phyloP scores from a whole-genome alignment of 2,888 invertebrate species.

The Capitulum mitella region DNA sequence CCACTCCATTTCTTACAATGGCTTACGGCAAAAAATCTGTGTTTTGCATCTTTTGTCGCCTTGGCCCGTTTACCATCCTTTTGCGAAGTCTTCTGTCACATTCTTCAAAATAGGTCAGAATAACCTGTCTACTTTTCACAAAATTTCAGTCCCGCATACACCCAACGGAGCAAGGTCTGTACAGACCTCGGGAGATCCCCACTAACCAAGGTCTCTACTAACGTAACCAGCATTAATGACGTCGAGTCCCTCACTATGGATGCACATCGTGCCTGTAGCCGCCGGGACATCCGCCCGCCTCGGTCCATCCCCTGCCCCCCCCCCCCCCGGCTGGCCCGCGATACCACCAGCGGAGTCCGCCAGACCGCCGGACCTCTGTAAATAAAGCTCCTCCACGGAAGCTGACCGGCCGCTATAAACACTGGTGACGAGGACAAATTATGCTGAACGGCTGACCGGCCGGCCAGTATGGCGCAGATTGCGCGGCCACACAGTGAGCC shows the following conservation, averaged over 20 bases:
- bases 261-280: not conserved
- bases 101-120: no score
- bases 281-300: not conserved
- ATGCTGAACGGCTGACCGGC: not conserved
- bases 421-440: not conserved
- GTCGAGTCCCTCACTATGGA: not conserved
- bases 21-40: no score
- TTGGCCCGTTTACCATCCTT: no score
- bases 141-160: no score
- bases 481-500: not conserved
- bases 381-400: not conserved
- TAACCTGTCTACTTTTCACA: no score
- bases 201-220: no score
- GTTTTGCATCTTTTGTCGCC: no score
- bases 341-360: not conserved
- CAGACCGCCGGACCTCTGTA: not conserved
- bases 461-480: not conserved
- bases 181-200: no score
- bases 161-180: no score
- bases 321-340: not conserved
- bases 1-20: no score
- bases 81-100: no score
- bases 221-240: not conserved
- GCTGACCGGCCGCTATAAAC: not conserved
- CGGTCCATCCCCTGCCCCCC: not conserved